Percentiles rank a stretch among this genome's conserved stretches.
Evolutionary conservation across 1,140 invertebrate species (phyloP).

Genomic region (Polypedilum pembai): DNA sequence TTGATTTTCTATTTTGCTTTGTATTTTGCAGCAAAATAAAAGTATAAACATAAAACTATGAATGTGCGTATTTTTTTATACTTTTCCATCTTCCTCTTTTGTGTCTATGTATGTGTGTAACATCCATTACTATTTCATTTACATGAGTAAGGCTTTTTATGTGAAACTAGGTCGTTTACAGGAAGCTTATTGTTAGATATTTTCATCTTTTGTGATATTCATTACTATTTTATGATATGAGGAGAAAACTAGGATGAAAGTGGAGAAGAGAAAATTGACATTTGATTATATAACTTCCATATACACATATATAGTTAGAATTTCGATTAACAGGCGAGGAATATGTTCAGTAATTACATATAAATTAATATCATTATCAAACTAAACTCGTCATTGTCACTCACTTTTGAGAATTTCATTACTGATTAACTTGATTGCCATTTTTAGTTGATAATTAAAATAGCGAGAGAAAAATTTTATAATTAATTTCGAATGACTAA

Average conservation of each 20-base stretch:
- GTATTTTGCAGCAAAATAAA: too few relatives aligned
- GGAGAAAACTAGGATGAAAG: not conserved
- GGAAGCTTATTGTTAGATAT: constrained; percentile 12
- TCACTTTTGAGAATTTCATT: too few relatives aligned
- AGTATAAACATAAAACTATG: not conserved
- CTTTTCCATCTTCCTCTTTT: not conserved
- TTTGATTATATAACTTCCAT: too few relatives aligned
- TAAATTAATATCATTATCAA: too few relatives aligned
- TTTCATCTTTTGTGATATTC: not conserved
- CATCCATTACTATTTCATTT: constrained; percentile 7
- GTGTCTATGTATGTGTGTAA: not conserved
- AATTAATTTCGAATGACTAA: constrained; percentile 19
- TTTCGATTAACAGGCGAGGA: too few relatives aligned
- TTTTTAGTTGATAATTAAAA: too few relatives aligned
- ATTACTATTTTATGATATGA: not conserved
- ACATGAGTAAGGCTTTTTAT: constrained; percentile 18
- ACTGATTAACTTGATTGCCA: too few relatives aligned
- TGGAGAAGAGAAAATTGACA: not conserved
- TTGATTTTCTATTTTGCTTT: too few relatives aligned
- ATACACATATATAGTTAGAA: too few relatives aligned
- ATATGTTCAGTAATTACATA: too few relatives aligned
- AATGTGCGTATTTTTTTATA: not conserved
- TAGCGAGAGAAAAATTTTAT: not conserved
- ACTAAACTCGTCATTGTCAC: too few relatives aligned
- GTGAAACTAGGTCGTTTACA: constrained; percentile 11